phyloP scores from a whole-genome alignment of 2,113 vertebrate genomes.

The Castor canadensis region DNA sequence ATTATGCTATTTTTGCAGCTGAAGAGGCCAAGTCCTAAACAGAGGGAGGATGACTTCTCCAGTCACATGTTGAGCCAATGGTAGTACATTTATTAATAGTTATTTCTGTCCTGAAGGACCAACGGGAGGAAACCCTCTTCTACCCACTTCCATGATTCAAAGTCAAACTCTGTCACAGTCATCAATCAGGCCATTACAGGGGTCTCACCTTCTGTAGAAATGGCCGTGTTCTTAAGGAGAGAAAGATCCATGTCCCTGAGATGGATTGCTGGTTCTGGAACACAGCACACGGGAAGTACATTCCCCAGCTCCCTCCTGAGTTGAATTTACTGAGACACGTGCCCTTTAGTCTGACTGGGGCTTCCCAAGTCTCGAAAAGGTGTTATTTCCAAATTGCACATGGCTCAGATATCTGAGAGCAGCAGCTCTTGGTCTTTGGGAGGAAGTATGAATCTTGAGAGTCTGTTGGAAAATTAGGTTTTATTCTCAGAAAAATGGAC shows the following conservation, averaged over 20 bases:
- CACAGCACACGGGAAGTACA: neutral
- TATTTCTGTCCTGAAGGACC: conserved; percentile 6
- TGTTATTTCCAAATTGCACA: neutral
- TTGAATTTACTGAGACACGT: neutral
- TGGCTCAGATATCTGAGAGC: neutral
- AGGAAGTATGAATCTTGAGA: neutral
- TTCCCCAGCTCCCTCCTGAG: neutral
- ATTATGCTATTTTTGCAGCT: neutral
- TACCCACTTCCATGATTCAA: neutral
- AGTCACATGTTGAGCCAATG: neutral
- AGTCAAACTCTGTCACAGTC: neutral
- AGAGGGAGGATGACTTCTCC: neutral
- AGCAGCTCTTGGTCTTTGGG: neutral
- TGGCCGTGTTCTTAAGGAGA: neutral
- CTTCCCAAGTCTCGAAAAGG: neutral
- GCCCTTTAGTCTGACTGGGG: neutral
- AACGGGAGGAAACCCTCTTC: neutral
- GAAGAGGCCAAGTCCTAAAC: neutral
- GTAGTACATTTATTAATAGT: neutral
- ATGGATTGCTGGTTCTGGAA: neutral
- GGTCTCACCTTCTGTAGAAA: neutral
- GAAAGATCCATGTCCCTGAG: neutral
- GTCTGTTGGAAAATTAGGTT: neutral
- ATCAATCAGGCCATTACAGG: neutral
- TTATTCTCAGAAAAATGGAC: neutral